These are phyloP conservation scores for Diogma glabrata DNA, from an alignment of 2,888 invertebrate species.

Conservation along the genomic window DNA sequence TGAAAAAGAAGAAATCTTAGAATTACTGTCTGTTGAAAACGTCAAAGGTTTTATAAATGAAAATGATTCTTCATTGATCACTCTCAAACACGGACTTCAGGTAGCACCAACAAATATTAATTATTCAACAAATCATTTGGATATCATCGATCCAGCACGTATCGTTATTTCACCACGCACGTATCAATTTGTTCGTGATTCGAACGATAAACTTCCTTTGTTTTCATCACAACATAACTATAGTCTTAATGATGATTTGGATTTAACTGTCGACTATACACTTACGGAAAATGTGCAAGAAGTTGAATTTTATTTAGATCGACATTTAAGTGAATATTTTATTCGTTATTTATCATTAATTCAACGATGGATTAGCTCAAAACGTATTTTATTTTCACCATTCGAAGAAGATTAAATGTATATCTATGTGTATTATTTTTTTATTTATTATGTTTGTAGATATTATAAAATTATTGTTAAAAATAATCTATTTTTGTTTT, in stretches of 20 bases:
- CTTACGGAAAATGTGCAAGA: too few species aligned
- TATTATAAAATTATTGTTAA: too few species aligned
- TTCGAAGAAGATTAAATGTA: too few species aligned
- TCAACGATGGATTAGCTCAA: background rate
- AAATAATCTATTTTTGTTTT: too few species aligned
- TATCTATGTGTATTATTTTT: too few species aligned
- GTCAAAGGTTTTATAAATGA: constrained; percentile 26
- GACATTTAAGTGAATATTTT: constrained; percentile 30
- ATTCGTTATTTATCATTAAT: constrained; percentile 25
- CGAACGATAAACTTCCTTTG: constrained; percentile 24
- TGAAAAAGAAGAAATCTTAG: constrained; percentile 26
- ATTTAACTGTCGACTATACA: too few species aligned
- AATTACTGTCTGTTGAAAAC: constrained; percentile 27
- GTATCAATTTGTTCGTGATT: constrained; percentile 20
- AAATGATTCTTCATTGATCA: constrained; percentile 27
- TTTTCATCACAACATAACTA: constrained; percentile 12
- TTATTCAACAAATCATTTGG: constrained; percentile 8
- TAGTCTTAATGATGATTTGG: background rate
- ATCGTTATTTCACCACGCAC: background rate
- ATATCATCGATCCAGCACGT: constrained; percentile 27
- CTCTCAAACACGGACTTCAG: constrained; percentile 22
- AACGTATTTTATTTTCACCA: background rate
- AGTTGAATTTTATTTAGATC: constrained; percentile 28
- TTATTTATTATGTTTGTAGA: too few species aligned
- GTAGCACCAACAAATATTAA: background rate